Evolutionary conservation across 2,797 vertebrate genomes (phyloP), one percentile per base, ranked within the genome.

Genomic region (Cuniculus paca): DNA sequence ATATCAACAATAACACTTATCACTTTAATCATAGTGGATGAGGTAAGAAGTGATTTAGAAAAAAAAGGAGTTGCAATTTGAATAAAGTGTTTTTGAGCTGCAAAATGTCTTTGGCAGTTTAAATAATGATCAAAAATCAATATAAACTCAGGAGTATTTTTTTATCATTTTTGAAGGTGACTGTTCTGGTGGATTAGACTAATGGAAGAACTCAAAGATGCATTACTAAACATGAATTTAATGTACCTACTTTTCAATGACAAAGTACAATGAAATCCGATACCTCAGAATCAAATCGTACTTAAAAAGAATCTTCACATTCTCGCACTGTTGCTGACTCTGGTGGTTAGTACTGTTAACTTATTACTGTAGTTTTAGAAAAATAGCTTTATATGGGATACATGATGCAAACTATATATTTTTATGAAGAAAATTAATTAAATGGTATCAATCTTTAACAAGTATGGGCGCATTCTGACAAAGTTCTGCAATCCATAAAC

Each of bases 101-200:
- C 65, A 93, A 88, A 96, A 87, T 56, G 34, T 39, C 63, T 92
- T 94, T 94, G 72, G 81, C 24, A 48, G 22, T 94, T 97, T 94
- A 97, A 95, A 96, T 97, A 97, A 95, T 93, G 89, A 94, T 96
- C 28, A 93, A 92, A 97, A 97, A 97, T 97, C 58, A 94, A 96
- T 95, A 88, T 84, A 5, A 85, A 86, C 77, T 68, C 77, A 79
- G 48, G 58, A 95, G 96, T 97, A 85, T 70, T 58, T 96, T 96
- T 97, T 91, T 95, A 34, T 61, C 14, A 98, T 95, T 97, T 96
- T 96, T 96, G 65, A 97, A 97, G 87, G 90, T 96, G 74, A 94
- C 54, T 4, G 56, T 45, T 70, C 31, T 88, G 52, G 12, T 88
- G 83, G 13, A 94, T 74, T 54, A 95, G 84, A 83, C 31, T 48